Percentiles rank a stretch among this genome's conserved stretches.
These are phyloP conservation scores for Oligia strigilis DNA, from an alignment of 2,888 invertebrate species.

Conservation along the genomic window DNA sequence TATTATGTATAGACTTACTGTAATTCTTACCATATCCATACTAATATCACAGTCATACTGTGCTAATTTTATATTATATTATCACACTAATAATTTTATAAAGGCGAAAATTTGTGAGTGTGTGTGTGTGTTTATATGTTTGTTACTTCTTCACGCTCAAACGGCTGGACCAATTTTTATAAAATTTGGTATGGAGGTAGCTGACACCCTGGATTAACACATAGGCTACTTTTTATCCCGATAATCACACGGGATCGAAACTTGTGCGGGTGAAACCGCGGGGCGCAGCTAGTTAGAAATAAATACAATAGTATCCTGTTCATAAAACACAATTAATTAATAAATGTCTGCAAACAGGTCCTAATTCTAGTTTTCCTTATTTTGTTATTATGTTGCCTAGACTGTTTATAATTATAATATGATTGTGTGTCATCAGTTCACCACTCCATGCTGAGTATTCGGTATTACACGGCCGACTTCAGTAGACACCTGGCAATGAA, in stretches of 20 bases:
- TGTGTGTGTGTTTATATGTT: no score
- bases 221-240: not conserved
- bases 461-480: slow-evolving; percentile 7
- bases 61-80: no score
- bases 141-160: no score
- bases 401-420: not conserved
- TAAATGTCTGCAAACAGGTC: slow-evolving; percentile 3
- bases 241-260: no score
- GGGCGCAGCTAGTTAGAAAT: no score
- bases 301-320: slow-evolving; percentile 6
- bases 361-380: slow-evolving; percentile 29
- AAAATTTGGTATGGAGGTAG: no score
- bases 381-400: not conserved
- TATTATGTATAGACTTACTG: not conserved
- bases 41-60: no score
- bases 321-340: not conserved
- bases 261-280: no score
- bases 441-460: not conserved
- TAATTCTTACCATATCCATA: not conserved
- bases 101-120: no score
- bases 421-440: not conserved
- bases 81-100: no score
- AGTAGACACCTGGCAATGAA: not conserved
- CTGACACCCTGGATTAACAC: no score
- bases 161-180: no score